These are phyloP conservation scores for Reticulitermes speratus DNA, from an alignment of 1,140 invertebrate genomes.

Conservation along the genomic window DNA sequence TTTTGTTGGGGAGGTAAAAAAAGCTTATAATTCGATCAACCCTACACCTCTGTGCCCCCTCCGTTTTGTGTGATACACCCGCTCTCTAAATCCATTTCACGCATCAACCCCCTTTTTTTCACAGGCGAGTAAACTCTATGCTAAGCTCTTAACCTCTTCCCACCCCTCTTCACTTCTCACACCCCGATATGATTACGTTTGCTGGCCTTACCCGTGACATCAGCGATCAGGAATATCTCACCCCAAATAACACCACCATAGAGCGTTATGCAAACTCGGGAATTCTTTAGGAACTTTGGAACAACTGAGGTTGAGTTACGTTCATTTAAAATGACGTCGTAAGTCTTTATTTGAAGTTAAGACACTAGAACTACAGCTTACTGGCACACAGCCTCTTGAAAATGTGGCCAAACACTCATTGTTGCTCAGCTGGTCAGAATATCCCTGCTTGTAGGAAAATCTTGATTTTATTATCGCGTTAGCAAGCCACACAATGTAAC, in stretches of 20 bases:
- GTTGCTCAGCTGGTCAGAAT: too few relatives aligned
- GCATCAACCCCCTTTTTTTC: constrained; percentile 34
- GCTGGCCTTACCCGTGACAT: constrained; percentile 12
- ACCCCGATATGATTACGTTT: constrained; percentile 18
- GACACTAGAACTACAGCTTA: too few relatives aligned
- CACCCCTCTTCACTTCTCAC: not conserved
- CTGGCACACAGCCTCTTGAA: too few relatives aligned
- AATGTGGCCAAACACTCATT: too few relatives aligned
- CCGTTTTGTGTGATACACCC: not conserved
- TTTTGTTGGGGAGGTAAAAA: constrained; percentile 18
- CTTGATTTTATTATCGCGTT: too few relatives aligned
- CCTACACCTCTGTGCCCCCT: constrained; percentile 10
- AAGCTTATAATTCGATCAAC: constrained; percentile 27
- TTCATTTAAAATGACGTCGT: too few relatives aligned
- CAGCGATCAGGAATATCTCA: not conserved
- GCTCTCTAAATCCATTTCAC: constrained; percentile 32
- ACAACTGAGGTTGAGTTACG: too few relatives aligned
- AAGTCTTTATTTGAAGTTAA: too few relatives aligned
- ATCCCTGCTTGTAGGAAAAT: too few relatives aligned
- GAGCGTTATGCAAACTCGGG: not conserved
- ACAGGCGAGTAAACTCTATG: constrained; percentile 31
- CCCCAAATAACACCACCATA: not conserved
- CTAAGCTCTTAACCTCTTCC: constrained; percentile 23
- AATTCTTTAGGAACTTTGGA: not conserved
- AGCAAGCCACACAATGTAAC: too few relatives aligned